phyloP scores from a whole-genome alignment of 2,113 vertebrate genomes.

The Ictalurus punctatus region DNA sequence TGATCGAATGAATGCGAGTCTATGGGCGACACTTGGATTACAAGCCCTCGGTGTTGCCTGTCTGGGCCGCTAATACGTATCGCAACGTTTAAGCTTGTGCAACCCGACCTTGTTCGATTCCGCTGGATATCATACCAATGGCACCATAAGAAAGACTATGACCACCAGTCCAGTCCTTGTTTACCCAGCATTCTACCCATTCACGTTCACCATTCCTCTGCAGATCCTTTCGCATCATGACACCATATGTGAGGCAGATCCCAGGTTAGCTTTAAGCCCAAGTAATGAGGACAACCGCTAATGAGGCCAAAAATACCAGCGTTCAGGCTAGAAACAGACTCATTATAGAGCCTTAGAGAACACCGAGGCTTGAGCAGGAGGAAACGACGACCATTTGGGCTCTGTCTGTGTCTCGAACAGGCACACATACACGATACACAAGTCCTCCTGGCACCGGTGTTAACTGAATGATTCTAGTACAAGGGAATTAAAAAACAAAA shows the following conservation, averaged over 20 bases:
- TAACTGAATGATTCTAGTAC: background rate
- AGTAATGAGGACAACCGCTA: conserved; percentile 54
- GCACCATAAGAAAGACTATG: background rate
- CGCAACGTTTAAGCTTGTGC: background rate
- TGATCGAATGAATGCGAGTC: background rate
- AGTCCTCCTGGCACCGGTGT: background rate
- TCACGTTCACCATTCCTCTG: background rate
- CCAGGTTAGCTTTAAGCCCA: conserved; percentile 32
- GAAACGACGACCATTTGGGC: conserved; percentile 56
- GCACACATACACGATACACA: conserved; percentile 8
- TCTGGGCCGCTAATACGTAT: background rate
- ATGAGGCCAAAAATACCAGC: conserved; percentile 64
- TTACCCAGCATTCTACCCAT: background rate
- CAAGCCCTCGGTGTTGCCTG: background rate
- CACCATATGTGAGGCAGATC: background rate
- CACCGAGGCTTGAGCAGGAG: conserved; percentile 70
- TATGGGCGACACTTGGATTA: background rate
- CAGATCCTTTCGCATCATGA: background rate
- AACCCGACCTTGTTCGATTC: background rate
- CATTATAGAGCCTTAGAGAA: conserved; percentile 73
- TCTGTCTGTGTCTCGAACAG: background rate
- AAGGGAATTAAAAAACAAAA: background rate
- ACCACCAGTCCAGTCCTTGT: background rate
- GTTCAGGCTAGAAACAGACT: conserved; percentile 63
- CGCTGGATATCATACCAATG: background rate